Percentiles rank a stretch among this genome's conserved stretches.
Evolutionary conservation across 2,797 vertebrate species (phyloP).

Genomic region (Mastacembelus armatus): DNA sequence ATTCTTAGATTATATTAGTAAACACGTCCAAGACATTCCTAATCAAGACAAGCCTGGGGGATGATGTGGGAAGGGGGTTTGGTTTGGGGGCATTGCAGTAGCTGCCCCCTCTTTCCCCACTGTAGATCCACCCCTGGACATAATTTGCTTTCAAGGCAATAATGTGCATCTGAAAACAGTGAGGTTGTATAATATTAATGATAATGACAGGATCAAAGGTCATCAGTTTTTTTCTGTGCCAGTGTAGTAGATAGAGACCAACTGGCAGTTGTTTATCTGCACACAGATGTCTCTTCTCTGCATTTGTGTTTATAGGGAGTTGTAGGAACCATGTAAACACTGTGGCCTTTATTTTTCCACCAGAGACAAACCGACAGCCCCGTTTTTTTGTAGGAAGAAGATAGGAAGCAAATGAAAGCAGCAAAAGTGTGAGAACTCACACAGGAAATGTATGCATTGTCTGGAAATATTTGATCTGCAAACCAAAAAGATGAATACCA

Average conservation of each 20-base stretch:
- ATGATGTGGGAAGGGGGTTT: too few species aligned
- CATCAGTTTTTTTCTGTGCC: neutral
- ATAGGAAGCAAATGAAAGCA: neutral
- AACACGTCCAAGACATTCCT: too few species aligned
- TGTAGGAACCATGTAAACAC: conserved; percentile 7
- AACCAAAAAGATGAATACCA: neutral
- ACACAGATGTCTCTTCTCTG: conserved; percentile 37
- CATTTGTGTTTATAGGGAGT: conserved; percentile 13
- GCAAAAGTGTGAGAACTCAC: neutral
- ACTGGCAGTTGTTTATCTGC: conserved; percentile 50
- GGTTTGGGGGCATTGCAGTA: too few species aligned
- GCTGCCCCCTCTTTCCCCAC: too few species aligned
- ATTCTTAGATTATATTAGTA: too few species aligned
- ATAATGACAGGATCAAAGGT: neutral
- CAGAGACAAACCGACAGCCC: conserved; percentile 24
- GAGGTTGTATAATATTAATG: neutral
- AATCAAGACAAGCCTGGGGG: too few species aligned
- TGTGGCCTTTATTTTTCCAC: conserved; percentile 39
- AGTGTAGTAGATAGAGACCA: neutral
- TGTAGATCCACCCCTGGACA: too few species aligned
- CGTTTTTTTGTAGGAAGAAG: too few species aligned
- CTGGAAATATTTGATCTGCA: neutral
- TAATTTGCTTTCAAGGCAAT: neutral
- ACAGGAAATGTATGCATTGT: neutral
- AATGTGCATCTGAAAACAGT: neutral